These are phyloP conservation scores for Cavia porcellus DNA, from an alignment of 2,113 vertebrate species.

Conservation along the genomic window DNA sequence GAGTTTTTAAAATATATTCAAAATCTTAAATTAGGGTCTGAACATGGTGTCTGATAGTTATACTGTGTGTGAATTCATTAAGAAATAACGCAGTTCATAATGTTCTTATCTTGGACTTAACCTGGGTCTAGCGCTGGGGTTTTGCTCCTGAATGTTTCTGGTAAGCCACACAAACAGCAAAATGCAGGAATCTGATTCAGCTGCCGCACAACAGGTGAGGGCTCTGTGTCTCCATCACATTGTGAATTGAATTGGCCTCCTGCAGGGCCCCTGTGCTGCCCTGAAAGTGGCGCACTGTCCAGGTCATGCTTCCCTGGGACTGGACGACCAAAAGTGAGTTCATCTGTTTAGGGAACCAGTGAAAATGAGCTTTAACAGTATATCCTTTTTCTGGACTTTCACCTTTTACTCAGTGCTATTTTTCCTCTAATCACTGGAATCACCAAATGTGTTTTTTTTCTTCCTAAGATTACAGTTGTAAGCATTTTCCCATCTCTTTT, in stretches of 20 bases:
- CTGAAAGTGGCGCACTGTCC: fast-evolving
- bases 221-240: too few species aligned
- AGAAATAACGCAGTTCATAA: not conserved
- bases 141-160: not conserved
- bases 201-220: too few species aligned
- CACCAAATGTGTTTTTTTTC: not conserved
- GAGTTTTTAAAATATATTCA: not conserved
- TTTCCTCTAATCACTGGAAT: not conserved
- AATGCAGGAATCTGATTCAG: not conserved
- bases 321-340: not conserved
- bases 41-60: not conserved
- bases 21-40: not conserved
- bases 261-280: fast-evolving
- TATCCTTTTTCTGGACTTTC: not conserved
- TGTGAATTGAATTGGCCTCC: not conserved
- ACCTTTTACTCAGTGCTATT: not conserved
- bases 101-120: not conserved
- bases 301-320: not conserved
- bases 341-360: not conserved
- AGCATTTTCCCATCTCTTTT: not conserved
- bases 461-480: not conserved
- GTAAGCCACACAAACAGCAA: not conserved
- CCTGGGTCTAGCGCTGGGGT: not conserved
- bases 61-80: not conserved
- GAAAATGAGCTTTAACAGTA: not conserved